These are phyloP conservation scores for Danionella cerebrum DNA, from an alignment of 2,113 vertebrate species.

Conservation along the genomic window DNA sequence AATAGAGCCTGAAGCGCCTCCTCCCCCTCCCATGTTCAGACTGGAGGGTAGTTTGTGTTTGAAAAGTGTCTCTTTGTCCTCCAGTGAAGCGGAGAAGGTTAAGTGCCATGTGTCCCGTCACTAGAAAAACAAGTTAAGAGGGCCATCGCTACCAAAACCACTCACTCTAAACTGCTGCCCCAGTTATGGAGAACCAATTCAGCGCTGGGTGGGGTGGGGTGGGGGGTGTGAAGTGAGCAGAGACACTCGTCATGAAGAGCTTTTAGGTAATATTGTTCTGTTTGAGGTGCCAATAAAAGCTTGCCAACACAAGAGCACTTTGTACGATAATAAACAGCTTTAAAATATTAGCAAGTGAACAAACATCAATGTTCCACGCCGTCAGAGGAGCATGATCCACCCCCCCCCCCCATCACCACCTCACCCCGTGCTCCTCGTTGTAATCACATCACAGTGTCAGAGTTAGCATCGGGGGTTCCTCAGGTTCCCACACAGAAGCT, in stretches of 20 bases:
- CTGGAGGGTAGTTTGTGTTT: slow-evolving; percentile 11
- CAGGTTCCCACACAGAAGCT: slow-evolving; percentile 69
- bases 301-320: slow-evolving; percentile 17
- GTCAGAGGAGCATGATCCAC: too few species aligned
- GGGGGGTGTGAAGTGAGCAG: slow-evolving; percentile 1
- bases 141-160: slow-evolving; percentile 14
- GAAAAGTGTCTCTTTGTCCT: slow-evolving; percentile 32
- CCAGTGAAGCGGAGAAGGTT: slow-evolving; percentile 32
- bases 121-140: slow-evolving; percentile 18
- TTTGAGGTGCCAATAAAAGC: slow-evolving; percentile 18
- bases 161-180: slow-evolving; percentile 3
- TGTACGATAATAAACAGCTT: slow-evolving; percentile 16
- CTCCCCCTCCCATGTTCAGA: neutral
- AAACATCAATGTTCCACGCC: too few species aligned
- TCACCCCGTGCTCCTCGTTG: too few species aligned
- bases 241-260: slow-evolving; percentile 1
- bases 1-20: slow-evolving; percentile 24
- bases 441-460: slow-evolving; percentile 62
- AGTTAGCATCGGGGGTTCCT: slow-evolving; percentile 75
- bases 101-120: slow-evolving; percentile 16
- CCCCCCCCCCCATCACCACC: too few species aligned
- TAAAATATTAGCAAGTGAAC: too few species aligned
- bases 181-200: slow-evolving; percentile 6
- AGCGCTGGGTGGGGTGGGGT: neutral
- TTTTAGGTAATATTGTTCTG: slow-evolving; percentile 15